A percentile compares a stretch with the other conserved stretches of the same genome.
Evolutionary conservation across 2,797 vertebrate genomes (phyloP).

Genomic region (Muscicapa striata): DNA sequence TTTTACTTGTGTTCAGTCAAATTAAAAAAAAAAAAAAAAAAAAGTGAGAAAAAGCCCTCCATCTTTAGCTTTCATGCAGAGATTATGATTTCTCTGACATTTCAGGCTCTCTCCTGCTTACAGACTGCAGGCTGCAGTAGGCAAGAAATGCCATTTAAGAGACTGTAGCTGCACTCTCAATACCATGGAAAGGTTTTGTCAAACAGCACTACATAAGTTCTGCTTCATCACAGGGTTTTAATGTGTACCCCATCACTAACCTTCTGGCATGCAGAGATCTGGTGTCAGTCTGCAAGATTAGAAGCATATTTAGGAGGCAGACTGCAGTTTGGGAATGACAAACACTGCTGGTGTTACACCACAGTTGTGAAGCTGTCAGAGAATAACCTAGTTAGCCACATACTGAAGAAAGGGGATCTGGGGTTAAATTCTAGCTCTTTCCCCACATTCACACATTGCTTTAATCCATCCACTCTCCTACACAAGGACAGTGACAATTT

Average conservation of each 20-base stretch:
- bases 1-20: not conserved
- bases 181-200: not conserved
- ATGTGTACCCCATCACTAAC: not conserved
- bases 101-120: not conserved
- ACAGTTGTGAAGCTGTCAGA: not conserved
- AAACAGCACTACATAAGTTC: not conserved
- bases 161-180: not conserved
- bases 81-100: not conserved
- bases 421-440: slow-evolving; percentile 33
- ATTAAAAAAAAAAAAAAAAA: not conserved
- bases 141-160: not conserved
- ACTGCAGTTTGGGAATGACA: not conserved
- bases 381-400: not conserved
- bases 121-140: not conserved
- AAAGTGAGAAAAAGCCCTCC: not conserved
- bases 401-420: not conserved
- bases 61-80: not conserved
- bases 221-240: slow-evolving; percentile 37
- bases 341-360: not conserved
- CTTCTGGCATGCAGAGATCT: slow-evolving; percentile 11
- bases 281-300: slow-evolving; percentile 35
- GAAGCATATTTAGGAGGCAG: not conserved
- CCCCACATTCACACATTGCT: not conserved
- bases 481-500: slow-evolving; percentile 31
- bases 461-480: slow-evolving; percentile 40